phyloP scores from a whole-genome alignment of 2,888 invertebrate species.

The Drosophila hawaiiensis region DNA sequence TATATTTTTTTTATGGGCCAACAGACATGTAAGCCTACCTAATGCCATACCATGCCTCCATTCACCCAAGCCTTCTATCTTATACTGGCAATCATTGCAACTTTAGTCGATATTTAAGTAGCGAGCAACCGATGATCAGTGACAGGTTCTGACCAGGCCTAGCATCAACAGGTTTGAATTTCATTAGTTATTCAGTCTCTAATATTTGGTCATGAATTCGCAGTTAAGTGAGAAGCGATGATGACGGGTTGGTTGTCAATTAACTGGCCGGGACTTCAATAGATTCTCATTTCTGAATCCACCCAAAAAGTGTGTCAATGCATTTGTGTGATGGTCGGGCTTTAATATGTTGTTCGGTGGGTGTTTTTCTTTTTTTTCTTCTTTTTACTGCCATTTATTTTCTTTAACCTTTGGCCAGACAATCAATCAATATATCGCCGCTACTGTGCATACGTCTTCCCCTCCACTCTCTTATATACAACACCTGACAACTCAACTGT shows the following conservation, averaged over 20 bases:
- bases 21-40: slow-evolving; percentile 30
- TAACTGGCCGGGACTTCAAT: slow-evolving; percentile 45
- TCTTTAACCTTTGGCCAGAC: slow-evolving; percentile 14
- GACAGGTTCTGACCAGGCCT: slow-evolving; percentile 27
- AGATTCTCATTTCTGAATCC: slow-evolving; percentile 45
- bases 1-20: slow-evolving; percentile 63
- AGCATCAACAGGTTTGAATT: slow-evolving; percentile 43
- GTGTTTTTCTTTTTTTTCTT: slow-evolving; percentile 24
- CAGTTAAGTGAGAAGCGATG: slow-evolving; percentile 68
- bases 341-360: slow-evolving; percentile 67
- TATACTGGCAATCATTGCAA: slow-evolving; percentile 29
- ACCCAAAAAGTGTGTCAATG: slow-evolving; percentile 68
- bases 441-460: slow-evolving; percentile 40
- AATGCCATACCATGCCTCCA: slow-evolving; percentile 14
- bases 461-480: slow-evolving; percentile 10
- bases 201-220: slow-evolving; percentile 75
- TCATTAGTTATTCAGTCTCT: slow-evolving; percentile 33
- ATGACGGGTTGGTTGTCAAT: slow-evolving; percentile 47
- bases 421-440: slow-evolving; percentile 61
- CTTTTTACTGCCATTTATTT: background rate
- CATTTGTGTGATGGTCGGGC: slow-evolving; percentile 25
- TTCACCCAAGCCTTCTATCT: slow-evolving; percentile 11
- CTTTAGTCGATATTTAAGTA: slow-evolving; percentile 58
- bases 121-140: slow-evolving; percentile 57
- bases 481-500: slow-evolving; percentile 57